Base-by-base conservation (phyloP, 2,888 invertebrate species). In the Eupithecia dodoneata region DNA sequence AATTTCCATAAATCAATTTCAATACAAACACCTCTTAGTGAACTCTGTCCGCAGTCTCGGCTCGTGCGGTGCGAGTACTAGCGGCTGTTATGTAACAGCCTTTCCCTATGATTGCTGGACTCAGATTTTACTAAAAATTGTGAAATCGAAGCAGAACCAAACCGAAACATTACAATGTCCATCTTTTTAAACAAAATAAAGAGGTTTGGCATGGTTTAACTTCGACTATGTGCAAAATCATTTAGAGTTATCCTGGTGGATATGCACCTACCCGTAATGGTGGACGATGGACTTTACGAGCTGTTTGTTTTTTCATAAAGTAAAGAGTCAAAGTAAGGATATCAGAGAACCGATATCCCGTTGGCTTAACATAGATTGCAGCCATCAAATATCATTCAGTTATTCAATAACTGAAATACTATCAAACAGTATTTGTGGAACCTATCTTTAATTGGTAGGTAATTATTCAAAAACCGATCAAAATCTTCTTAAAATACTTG, bases 1-100 rank as follows among this genome's bases (percentile, higher is more conserved):
- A 93, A 94, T 94, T 93, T 94, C 90, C 94, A 93, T 94, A 94
- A 94, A 94, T 94, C 94, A 93, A 94, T 93, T 94, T 93, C 93
- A 93, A 93, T 93, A 94, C 93, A 94, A 94, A 94, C 94, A 94
- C 93, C 94, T 94, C 94, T 94, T 93, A 93, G 94, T 90, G 92
- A 94, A 94, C 93, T 94, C 92, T 87, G 92, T 89, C 92, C 91
- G 90, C 86, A 89, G 92, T 89, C 88, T 87, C 83, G 82, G 83
- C 76, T 82, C 80, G 85, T 81, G 78, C 71, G 86, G 88, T 81
- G 30, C 42, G 49, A 84, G 73, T 87, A 73, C 2, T 0, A 84
- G 88, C 85, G 84, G 70, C 7, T 47, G 10, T 63, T 63, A 63
- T 18, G 63, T 63, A 63, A 30, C 18, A 18, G 63, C 7, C 30